Percentiles rank a stretch among this genome's conserved stretches.
Conservation (phyloP, 2,113 vertebrate genomes). For the Castor canadensis region DNA sequence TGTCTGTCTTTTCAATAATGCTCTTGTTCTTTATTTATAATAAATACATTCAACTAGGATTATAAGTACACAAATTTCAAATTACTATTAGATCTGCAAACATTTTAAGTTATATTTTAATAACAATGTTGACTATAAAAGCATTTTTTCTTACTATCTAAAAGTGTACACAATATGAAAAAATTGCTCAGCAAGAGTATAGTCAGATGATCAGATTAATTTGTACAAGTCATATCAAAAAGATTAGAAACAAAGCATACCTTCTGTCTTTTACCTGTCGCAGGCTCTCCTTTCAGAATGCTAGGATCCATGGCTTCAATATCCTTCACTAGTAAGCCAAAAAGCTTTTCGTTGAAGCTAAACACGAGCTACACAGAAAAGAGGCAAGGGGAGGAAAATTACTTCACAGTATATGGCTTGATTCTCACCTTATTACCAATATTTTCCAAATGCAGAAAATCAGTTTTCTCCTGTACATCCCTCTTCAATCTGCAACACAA, state of each 20-base stretch:
- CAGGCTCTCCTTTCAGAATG: constrained; percentile 90
- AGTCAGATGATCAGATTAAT: neutral
- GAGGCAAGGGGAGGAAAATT: neutral
- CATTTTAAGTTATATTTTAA: constrained; percentile 31
- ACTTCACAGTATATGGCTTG: neutral
- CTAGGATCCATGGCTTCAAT: constrained; percentile 97
- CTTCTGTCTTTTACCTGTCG: constrained; percentile 91
- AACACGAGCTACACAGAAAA: constrained; percentile 90
- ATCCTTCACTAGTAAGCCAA: constrained; percentile 92
- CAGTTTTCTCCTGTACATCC: neutral
- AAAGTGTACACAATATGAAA: neutral
- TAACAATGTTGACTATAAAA: neutral
- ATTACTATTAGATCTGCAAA: neutral
- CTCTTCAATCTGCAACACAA: neutral
- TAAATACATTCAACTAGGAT: neutral
- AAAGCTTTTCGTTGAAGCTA: constrained; percentile 94
- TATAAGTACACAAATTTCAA: constrained; percentile 31
- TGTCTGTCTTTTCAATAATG: neutral
- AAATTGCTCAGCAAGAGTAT: neutral
- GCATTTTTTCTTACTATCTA: neutral
- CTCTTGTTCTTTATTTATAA: neutral
- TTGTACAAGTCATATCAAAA: neutral
- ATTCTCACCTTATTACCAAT: neutral
- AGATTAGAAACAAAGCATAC: constrained; percentile 79
- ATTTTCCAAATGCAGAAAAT: constrained; percentile 27